phyloP scores from a whole-genome alignment of 2,888 invertebrate genomes.

The Thysanoteuthis rhombus region DNA sequence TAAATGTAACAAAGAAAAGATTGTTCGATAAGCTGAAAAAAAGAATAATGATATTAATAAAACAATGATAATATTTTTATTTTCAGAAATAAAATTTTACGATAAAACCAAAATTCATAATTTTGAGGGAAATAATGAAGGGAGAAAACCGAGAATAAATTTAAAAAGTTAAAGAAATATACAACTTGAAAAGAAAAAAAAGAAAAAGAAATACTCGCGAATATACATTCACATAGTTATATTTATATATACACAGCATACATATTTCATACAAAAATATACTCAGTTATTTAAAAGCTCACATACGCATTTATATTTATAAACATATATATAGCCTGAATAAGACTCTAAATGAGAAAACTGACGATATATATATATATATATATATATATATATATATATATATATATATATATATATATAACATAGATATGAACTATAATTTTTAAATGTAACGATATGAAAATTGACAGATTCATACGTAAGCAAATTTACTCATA shows the following conservation, averaged over 20 bases:
- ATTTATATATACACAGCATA: not conserved
- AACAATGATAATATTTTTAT: not conserved
- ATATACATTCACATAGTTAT: not conserved
- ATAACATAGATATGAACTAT: too few species aligned
- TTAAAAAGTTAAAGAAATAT: not conserved
- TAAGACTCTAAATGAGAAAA: too few species aligned
- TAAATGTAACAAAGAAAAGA: not conserved
- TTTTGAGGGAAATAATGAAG: not conserved
- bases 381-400: too few species aligned
- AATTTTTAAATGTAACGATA: too few species aligned
- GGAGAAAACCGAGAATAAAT: not conserved
- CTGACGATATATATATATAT: too few species aligned
- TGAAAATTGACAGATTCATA: too few species aligned
- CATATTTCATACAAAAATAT: not conserved
- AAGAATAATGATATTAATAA: not conserved
- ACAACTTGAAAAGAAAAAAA: not conserved
- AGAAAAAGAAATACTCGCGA: too few species aligned
- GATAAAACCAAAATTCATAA: not conserved
- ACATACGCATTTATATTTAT: too few species aligned
- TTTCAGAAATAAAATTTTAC: not conserved
- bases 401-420: too few species aligned
- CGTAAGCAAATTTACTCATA: too few species aligned
- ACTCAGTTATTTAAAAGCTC: too few species aligned
- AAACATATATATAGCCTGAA: too few species aligned
- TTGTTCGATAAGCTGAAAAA: not conserved